Evolutionary conservation across 2,797 vertebrate genomes (phyloP).

Genomic region (Pangasius larnaudii): DNA sequence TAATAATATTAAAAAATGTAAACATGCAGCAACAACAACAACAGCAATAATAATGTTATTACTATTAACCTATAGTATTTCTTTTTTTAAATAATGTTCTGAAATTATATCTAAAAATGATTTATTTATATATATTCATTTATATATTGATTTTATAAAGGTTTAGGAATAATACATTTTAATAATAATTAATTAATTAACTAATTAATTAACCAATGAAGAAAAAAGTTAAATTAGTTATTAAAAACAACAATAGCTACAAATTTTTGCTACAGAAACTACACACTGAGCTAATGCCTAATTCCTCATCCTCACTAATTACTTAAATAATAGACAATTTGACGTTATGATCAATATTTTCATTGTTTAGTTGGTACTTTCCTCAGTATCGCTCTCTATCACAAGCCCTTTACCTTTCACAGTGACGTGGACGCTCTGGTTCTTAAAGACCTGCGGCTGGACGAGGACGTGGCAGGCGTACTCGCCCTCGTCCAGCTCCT

Average conservation of each 20-base stretch:
- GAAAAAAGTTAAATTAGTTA: not conserved
- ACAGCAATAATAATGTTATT: not conserved
- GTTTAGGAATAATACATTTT: not conserved
- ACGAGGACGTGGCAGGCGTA: conserved; percentile 96
- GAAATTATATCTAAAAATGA: not conserved
- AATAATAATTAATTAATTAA: not conserved
- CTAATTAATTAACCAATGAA: not conserved
- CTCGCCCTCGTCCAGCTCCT: conserved; percentile 95
- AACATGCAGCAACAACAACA: not conserved
- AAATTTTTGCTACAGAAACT: not conserved
- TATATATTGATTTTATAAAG: not conserved
- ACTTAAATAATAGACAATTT: not conserved
- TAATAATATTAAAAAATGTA: not conserved
- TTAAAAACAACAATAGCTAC: not conserved
- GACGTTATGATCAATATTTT: not conserved
- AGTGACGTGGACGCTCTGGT: conserved; percentile 91
- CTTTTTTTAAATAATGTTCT: not conserved
- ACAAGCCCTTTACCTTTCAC: conserved; percentile 85
- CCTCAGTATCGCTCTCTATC: not conserved
- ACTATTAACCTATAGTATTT: not conserved
- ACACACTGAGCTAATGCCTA: not conserved
- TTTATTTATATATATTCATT: not conserved
- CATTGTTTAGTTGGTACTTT: too few species aligned
- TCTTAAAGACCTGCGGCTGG: conserved; percentile 94
- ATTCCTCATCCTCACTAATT: not conserved